phyloP scores from a whole-genome alignment of 2,797 vertebrate species.

The Catamblyrhynchus diadema region DNA sequence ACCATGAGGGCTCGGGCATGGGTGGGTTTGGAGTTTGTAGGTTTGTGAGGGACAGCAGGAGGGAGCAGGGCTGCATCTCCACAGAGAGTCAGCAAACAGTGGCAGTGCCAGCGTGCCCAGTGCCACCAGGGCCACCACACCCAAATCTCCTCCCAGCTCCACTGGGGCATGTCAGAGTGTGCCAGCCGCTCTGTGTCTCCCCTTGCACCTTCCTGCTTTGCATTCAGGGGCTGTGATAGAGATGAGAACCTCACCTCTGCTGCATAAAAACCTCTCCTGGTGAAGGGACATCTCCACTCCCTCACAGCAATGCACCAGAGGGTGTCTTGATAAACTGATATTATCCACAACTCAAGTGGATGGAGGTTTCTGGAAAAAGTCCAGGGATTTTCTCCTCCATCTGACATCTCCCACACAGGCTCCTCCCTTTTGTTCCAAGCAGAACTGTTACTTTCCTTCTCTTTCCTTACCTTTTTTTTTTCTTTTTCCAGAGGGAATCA shows the following conservation, averaged over 20 bases:
- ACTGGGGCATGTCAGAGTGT: accelerated
- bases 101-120: neutral
- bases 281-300: accelerated
- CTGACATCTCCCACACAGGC: slow-evolving; percentile 43
- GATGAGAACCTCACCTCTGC: neutral
- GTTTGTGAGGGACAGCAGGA: neutral
- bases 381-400: slow-evolving; percentile 35
- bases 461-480: neutral
- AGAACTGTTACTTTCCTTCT: neutral
- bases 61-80: neutral
- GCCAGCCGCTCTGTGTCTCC: neutral
- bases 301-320: neutral
- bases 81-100: neutral
- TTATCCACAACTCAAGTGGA: slow-evolving; percentile 50
- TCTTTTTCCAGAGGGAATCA: neutral
- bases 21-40: neutral
- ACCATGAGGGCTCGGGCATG: accelerated
- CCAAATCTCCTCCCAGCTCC: neutral
- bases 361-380: slow-evolving; percentile 52
- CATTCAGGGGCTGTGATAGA: neutral
- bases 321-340: slow-evolving; percentile 54
- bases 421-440: slow-evolving; percentile 11
- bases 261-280: accelerated
- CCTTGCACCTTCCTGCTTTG: neutral
- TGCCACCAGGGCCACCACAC: neutral